Conservation (phyloP, 2,797 vertebrate species). For the Neosilurus hyrtlii region DNA sequence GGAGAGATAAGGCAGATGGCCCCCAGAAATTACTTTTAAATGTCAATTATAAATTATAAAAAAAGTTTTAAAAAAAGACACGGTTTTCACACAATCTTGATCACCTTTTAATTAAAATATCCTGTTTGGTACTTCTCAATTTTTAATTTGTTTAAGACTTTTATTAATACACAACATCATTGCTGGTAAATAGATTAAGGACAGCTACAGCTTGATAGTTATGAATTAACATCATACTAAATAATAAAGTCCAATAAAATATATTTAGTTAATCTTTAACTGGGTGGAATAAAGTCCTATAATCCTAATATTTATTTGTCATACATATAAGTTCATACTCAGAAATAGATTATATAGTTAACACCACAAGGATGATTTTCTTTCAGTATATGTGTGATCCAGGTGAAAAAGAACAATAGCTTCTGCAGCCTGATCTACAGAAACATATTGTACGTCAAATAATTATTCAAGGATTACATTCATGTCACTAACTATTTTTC, state of each 20-base stretch:
- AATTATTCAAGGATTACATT: not conserved
- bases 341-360: not conserved
- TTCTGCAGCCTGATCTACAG: not conserved
- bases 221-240: not conserved
- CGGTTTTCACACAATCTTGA: not conserved
- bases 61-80: too few species aligned
- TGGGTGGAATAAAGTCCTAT: not conserved
- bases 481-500: not conserved
- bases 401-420: not conserved
- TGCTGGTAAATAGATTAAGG: not conserved
- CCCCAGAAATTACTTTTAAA: not conserved
- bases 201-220: not conserved
- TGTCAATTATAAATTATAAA: too few species aligned
- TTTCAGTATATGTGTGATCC: not conserved
- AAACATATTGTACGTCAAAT: not conserved
- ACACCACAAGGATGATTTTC: slow-evolving; percentile 3
- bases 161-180: not conserved
- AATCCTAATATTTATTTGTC: not conserved
- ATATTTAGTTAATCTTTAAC: not conserved
- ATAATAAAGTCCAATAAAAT: slow-evolving; percentile 8
- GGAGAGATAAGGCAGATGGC: too few species aligned
- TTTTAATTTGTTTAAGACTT: not conserved
- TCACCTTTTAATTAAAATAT: slow-evolving; percentile 6
- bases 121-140: not conserved
- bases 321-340: not conserved